Conservation (phyloP, 2,797 vertebrate genomes). For the Onychomys arenicola region DNA sequence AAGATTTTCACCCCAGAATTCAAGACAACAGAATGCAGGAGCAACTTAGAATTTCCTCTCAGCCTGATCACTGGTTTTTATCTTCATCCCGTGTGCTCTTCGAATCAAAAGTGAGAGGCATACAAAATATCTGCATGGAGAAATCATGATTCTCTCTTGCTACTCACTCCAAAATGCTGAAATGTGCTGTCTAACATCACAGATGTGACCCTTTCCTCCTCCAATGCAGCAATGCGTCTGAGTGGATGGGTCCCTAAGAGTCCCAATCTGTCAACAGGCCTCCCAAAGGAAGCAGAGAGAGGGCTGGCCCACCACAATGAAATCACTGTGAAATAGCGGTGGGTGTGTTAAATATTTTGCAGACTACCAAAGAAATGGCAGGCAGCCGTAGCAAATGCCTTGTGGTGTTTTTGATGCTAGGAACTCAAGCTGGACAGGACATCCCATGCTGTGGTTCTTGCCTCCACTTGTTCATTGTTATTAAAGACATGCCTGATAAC, state of each 20-base stretch:
- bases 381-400: no score
- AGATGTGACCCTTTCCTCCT: neutral
- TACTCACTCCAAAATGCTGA: neutral
- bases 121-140: neutral
- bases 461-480: neutral
- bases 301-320: neutral
- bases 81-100: neutral
- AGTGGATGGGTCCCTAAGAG: neutral
- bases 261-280: neutral
- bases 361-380: neutral
- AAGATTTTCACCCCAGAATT: slow-evolving; percentile 29
- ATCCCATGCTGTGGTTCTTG: neutral
- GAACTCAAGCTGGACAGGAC: neutral
- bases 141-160: neutral
- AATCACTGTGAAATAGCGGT: neutral
- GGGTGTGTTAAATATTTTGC: neutral
- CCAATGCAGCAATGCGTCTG: neutral
- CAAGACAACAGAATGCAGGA: neutral
- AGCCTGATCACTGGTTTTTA: neutral
- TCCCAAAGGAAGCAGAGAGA: neutral
- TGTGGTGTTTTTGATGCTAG: neutral
- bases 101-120: neutral
- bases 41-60: neutral
- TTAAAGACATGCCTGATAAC: neutral
- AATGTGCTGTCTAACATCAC: neutral